phyloP scores from a whole-genome alignment of 2,113 vertebrate species.

The Ariopsis seemanni region DNA sequence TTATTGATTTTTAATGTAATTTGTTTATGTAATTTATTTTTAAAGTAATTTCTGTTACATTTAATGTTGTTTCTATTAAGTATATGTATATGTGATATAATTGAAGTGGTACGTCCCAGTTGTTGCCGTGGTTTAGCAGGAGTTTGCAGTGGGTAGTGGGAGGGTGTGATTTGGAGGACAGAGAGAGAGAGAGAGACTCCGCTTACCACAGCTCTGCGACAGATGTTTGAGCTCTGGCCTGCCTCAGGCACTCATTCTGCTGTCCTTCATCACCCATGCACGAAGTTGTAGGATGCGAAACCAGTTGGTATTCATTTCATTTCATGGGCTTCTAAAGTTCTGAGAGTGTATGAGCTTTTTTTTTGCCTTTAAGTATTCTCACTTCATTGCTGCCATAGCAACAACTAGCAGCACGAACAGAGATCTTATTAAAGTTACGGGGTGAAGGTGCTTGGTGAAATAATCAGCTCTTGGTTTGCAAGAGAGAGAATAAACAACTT shows the following conservation, averaged over 20 bases:
- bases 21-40: background rate
- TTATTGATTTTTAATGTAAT: background rate
- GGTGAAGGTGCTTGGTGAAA: conserved; percentile 9
- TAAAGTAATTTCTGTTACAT: background rate
- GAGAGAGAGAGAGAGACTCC: background rate
- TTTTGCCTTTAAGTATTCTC: background rate
- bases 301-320: conserved; percentile 26
- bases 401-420: conserved; percentile 5
- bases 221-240: conserved; percentile 13
- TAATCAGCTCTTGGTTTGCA: conserved; percentile 10
- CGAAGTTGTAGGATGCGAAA: conserved; percentile 13
- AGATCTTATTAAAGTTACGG: conserved; percentile 13
- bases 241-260: conserved; percentile 12
- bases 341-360: background rate
- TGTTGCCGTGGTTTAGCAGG: background rate
- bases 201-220: conserved; percentile 1
- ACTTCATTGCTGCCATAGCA: conserved; percentile 28
- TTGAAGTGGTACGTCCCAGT: background rate
- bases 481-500: conserved; percentile 17
- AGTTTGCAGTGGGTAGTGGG: background rate
- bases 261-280: conserved; percentile 26
- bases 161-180: background rate
- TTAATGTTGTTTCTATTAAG: background rate
- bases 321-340: conserved; percentile 30
- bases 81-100: background rate